phyloP scores from a whole-genome alignment of 2,113 vertebrate genomes.

The Addax nasomaculatus region DNA sequence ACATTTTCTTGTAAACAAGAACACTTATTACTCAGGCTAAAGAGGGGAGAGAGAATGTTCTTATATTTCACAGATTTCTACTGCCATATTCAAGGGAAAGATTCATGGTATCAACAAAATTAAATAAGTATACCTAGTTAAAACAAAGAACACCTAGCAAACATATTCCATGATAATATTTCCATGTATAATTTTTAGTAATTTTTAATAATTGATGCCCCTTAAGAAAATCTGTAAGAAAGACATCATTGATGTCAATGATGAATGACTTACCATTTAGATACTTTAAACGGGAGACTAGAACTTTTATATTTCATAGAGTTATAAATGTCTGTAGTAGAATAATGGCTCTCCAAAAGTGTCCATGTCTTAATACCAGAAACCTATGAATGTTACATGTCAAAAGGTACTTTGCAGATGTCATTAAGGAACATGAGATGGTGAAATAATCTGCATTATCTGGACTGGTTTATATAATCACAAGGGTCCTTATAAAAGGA shows the following conservation, averaged over 20 bases:
- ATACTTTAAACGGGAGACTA: neutral
- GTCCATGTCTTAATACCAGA: neutral
- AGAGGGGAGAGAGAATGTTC: neutral
- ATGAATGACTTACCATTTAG: neutral
- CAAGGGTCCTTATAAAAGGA: neutral
- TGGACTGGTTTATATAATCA: neutral
- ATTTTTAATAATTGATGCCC: neutral
- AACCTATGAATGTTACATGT: neutral
- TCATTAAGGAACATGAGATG: neutral
- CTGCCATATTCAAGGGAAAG: neutral
- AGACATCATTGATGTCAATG: neutral
- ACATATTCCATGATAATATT: neutral
- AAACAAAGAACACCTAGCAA: neutral
- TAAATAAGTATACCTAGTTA: neutral
- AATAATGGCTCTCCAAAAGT: neutral
- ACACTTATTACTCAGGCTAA: neutral
- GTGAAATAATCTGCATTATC: neutral
- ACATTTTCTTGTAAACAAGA: neutral
- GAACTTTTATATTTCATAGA: neutral
- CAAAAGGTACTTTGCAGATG: neutral
- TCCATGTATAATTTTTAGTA: neutral
- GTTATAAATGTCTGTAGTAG: neutral
- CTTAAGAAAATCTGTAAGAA: constrained; percentile 20
- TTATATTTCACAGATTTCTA: constrained; percentile 9
- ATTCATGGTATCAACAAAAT: neutral